Base-by-base conservation (phyloP, 2,888 invertebrate genomes). In the Caenorhabditis uteleia region DNA sequence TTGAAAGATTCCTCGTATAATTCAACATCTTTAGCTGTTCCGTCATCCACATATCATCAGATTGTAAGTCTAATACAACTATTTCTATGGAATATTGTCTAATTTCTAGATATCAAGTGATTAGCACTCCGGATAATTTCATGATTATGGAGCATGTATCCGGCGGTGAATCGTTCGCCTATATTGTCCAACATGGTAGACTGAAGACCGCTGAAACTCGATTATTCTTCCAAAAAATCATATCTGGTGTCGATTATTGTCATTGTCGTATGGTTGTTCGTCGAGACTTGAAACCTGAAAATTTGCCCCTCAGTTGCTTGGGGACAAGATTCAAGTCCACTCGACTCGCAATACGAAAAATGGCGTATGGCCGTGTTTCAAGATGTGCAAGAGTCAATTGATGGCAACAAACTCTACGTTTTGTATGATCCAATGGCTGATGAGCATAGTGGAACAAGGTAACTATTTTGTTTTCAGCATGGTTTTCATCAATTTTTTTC, bases 71-170 rank as follows among this genome's bases (percentile, higher is more conserved):
- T 56, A 7, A 18, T 23, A 44, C 16, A 39, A 16, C 10, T 39
- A 12, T 12, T 8, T 12, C 16, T 20, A 44, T 23, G 20, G 3
- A 16, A 27, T 10, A 12, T 12, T 10, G 21, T 1, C 16, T 21
- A n/a, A 23, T 44, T 59, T 77, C 21, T 78, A 89, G 89, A 62
- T 89, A 90, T 84, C 89, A 93, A 87, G 92, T 93, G 25, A 95
- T 95, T 75, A 95, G 95, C 75, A 99, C 98, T 12, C 97, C 95
- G 26, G 98, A 99, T 85, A 98, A 99, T 82, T 99, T 98, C 85
- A 98, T 99, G 97, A 95, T 99, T 68, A 97, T 98, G 98, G 98
- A 99, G 86, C 98, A 95, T 88, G 98, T 98, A 0, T 92, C 94
- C 50, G 98, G 98, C 4, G 98, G 98, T 29, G 98, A 99, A 85